phyloP scores from a whole-genome alignment of 2,113 vertebrate species.

The Gnathonemus longibarbis region DNA sequence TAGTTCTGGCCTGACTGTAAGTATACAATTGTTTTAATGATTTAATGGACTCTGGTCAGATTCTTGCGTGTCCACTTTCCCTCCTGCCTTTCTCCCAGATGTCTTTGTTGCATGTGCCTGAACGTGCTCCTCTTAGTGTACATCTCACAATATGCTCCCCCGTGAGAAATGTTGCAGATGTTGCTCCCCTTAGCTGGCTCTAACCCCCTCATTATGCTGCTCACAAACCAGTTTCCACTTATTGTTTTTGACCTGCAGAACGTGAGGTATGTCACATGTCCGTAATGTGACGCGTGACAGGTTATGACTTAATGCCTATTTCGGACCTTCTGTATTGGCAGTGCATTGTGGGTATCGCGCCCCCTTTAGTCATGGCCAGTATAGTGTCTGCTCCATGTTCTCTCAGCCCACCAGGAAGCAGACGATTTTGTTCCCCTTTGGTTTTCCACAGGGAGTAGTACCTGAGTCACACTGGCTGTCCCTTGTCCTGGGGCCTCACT shows the following conservation, averaged over 20 bases:
- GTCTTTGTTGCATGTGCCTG: not conserved
- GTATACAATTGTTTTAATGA: conserved; percentile 10
- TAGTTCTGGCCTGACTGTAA: not conserved
- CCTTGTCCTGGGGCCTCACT: conserved; percentile 40
- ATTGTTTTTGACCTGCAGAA: not conserved
- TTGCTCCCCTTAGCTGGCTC: not conserved
- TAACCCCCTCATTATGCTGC: too few species aligned
- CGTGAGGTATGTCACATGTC: not conserved
- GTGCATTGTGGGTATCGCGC: not conserved
- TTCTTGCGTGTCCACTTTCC: not conserved
- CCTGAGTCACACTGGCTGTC: conserved; percentile 38
- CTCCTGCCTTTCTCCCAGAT: not conserved
- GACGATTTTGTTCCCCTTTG: conserved; percentile 32
- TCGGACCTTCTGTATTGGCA: not conserved
- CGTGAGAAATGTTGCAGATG: not conserved
- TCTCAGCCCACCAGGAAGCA: not conserved
- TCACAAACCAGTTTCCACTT: not conserved
- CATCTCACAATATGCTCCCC: not conserved
- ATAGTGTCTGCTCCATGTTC: not conserved
- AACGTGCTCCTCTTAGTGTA: not conserved
- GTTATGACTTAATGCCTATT: not conserved
- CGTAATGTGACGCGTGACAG: not conserved
- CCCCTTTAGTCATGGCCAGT: not conserved
- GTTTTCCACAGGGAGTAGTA: conserved; percentile 33
- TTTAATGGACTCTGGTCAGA: not conserved